These are phyloP conservation scores for Chrysaora quinquecirrha DNA, from an alignment of 30 jellyfish, hydroid and myxozoan species.

Conservation along the genomic window DNA sequence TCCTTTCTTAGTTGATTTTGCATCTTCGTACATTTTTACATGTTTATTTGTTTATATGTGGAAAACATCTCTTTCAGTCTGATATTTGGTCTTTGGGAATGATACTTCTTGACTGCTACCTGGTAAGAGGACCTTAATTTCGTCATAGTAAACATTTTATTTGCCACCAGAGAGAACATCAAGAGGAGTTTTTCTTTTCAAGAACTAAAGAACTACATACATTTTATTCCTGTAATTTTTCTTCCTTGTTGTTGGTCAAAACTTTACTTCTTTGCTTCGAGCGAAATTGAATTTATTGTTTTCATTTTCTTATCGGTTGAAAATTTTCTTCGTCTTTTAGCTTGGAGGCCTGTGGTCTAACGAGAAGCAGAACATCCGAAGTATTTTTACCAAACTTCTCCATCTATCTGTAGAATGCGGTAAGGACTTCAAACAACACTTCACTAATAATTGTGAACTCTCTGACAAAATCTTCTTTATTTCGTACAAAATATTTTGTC, in stretches of 20 bases:
- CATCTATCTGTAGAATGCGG: constrained; percentile 32
- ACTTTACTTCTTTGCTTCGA: neutral
- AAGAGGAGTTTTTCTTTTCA: too few species aligned
- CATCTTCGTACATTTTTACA: too few species aligned
- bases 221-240: too few species aligned
- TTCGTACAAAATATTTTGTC: too few species aligned
- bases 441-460: too few species aligned
- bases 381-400: constrained; percentile 32
- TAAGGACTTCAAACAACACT: neutral
- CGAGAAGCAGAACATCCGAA: constrained; percentile 28
- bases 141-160: too few species aligned
- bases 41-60: too few species aligned
- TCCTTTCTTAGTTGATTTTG: too few species aligned
- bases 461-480: too few species aligned
- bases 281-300: neutral
- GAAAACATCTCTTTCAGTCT: constrained; percentile 37
- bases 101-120: constrained; percentile 85
- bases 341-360: constrained; percentile 75
- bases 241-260: too few species aligned
- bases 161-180: too few species aligned
- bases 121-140: constrained; percentile 70
- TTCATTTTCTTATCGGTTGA: neutral
- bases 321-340: constrained; percentile 1
- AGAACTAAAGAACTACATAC: too few species aligned
- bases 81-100: constrained; percentile 97